These are phyloP conservation scores for Peromyscus attwateri DNA, from an alignment of 2,797 vertebrate species.

Conservation along the genomic window DNA sequence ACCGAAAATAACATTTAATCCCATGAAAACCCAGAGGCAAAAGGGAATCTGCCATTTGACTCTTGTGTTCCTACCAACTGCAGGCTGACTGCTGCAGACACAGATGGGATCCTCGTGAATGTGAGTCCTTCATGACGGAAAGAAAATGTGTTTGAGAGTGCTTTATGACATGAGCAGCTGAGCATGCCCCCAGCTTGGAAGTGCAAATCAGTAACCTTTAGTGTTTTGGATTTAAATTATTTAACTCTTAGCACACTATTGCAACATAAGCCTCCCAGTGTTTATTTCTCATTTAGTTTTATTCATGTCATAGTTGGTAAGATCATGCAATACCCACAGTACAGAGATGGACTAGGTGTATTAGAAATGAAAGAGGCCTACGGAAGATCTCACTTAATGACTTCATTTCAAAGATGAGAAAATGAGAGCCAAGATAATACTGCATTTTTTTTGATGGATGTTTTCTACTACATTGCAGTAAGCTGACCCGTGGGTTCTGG, in stretches of 20 bases:
- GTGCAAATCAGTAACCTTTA: background rate
- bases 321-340: background rate
- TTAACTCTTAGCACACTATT: background rate
- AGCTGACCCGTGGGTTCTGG: background rate
- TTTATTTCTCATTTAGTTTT: slow-evolving; percentile 62
- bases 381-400: background rate
- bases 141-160: background rate
- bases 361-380: background rate
- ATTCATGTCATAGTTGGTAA: background rate
- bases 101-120: slow-evolving; percentile 36
- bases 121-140: background rate
- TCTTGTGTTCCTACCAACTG: slow-evolving; percentile 9
- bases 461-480: background rate
- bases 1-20: slow-evolving; percentile 3
- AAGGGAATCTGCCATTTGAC: slow-evolving; percentile 47
- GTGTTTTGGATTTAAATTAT: slow-evolving; percentile 27
- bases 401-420: background rate
- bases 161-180: background rate
- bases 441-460: background rate
- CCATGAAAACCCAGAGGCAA: slow-evolving; percentile 47
- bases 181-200: background rate
- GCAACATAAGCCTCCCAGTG: background rate
- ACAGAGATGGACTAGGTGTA: background rate
- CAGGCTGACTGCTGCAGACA: slow-evolving; percentile 11
- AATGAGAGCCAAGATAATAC: background rate